phyloP scores from a whole-genome alignment of 1,140 invertebrate species.

The Schmidtea mediterranea region DNA sequence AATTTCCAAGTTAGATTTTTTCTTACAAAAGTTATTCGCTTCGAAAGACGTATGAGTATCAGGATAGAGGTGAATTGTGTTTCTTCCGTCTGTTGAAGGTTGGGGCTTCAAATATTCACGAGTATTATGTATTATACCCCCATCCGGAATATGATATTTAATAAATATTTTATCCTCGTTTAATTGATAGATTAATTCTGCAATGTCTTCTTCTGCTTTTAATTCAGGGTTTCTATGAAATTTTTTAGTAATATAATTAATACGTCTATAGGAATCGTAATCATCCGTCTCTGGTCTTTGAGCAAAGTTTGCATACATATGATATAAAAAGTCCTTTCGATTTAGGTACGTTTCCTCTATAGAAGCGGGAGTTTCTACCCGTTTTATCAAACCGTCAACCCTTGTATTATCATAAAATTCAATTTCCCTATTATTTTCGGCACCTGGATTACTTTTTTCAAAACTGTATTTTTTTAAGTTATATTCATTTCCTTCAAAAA shows the following conservation, averaged over 20 bases:
- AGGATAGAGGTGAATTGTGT: constrained; percentile 8
- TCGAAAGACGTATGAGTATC: constrained; percentile 8
- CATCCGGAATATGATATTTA: constrained; percentile 23
- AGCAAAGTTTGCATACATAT: constrained; percentile 16
- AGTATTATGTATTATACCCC: constrained; percentile 20
- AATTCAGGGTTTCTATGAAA: constrained; percentile 17
- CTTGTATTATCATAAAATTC: constrained; percentile 40
- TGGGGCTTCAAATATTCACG: constrained; percentile 23
- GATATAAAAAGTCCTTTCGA: constrained; percentile 34
- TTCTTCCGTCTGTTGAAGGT: constrained; percentile 24
- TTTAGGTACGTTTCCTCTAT: constrained; percentile 38
- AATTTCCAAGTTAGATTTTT: constrained; percentile 21
- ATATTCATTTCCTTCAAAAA: constrained; percentile 15
- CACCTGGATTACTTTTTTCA: constrained; percentile 26
- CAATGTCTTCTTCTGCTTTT: constrained; percentile 20
- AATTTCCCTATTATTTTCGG: constrained; percentile 35
- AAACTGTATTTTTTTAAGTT: constrained; percentile 35
- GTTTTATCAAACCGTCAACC: constrained; percentile 36
- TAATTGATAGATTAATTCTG: constrained; percentile 18
- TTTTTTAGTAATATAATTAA: constrained; percentile 24
- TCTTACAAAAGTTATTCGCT: constrained; percentile 16
- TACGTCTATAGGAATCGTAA: constrained; percentile 9
- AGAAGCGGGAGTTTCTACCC: constrained; percentile 33
- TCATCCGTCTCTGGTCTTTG: constrained; percentile 28
- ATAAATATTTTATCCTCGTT: constrained; percentile 24